Conservation (phyloP, 2,888 invertebrate species). For the Amblyjoppa proteus region DNA sequence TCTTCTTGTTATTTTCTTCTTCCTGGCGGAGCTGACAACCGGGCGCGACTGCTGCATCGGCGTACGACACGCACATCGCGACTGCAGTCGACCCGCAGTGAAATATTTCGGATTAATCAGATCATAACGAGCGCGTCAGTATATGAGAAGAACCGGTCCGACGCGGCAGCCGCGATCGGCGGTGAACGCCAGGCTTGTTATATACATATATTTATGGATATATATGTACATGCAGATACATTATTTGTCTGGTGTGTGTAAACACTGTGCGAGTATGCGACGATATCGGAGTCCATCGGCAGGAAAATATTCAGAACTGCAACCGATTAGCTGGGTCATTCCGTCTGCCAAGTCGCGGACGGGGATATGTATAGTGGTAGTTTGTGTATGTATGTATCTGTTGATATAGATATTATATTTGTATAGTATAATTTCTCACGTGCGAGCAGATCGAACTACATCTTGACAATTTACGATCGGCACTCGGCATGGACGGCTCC, state of each 20-base stretch:
- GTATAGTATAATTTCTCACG: slow-evolving; percentile 55
- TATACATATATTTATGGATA: slow-evolving; percentile 26
- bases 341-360: slow-evolving; percentile 60
- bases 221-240: background rate
- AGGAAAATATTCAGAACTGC: slow-evolving; percentile 57
- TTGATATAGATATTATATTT: slow-evolving; percentile 52
- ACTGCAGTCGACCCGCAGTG: slow-evolving; percentile 66
- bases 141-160: slow-evolving; percentile 74
- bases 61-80: slow-evolving; percentile 67
- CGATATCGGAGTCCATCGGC: slow-evolving; percentile 56
- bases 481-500: slow-evolving; percentile 9
- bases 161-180: slow-evolving; percentile 53
- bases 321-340: slow-evolving; percentile 62
- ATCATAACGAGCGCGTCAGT: slow-evolving; percentile 73
- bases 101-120: slow-evolving; percentile 76
- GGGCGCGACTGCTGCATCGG: slow-evolving; percentile 63
- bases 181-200: slow-evolving; percentile 13
- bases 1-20: slow-evolving; percentile 58
- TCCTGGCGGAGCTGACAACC: slow-evolving; percentile 68
- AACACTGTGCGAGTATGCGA: slow-evolving; percentile 25
- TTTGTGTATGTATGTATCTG: slow-evolving; percentile 7
- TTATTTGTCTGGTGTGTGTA: slow-evolving; percentile 10
- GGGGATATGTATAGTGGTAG: slow-evolving; percentile 26
- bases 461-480: slow-evolving; percentile 13
- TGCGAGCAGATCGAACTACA: slow-evolving; percentile 32